Percentiles rank a stretch among this genome's conserved stretches.
phyloP scores from a whole-genome alignment of 1,140 invertebrate genomes.

The Neuroterus valhalla region DNA sequence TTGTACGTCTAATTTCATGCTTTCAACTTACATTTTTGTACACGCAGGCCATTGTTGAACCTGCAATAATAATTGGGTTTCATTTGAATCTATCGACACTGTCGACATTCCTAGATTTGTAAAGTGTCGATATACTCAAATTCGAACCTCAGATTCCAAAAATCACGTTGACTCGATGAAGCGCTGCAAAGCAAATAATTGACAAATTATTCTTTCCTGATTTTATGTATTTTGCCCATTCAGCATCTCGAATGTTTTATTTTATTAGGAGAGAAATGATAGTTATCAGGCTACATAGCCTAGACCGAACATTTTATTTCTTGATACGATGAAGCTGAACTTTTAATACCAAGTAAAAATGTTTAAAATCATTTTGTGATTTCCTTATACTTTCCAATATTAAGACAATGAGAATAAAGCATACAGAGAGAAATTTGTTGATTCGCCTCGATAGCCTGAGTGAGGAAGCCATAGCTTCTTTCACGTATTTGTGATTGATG shows the following conservation, averaged over 20 bases:
- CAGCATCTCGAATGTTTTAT: constrained; percentile 7
- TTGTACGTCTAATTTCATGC: neutral
- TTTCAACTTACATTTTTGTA: constrained; percentile 18
- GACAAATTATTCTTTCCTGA: neutral
- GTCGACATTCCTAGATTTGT: neutral
- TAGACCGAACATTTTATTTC: too few relatives aligned
- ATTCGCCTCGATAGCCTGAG: too few relatives aligned
- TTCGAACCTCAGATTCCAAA: neutral
- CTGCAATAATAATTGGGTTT: constrained; percentile 14
- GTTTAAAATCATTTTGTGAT: too few relatives aligned
- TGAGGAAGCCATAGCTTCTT: too few relatives aligned
- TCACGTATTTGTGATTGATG: too few relatives aligned
- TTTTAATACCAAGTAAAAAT: too few relatives aligned
- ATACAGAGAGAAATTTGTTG: too few relatives aligned
- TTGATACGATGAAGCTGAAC: too few relatives aligned
- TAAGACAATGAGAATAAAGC: too few relatives aligned
- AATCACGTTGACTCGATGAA: neutral
- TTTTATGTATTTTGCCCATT: neutral
- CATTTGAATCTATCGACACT: neutral
- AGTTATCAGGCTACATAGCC: neutral
- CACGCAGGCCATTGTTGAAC: neutral
- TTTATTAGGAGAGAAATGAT: neutral
- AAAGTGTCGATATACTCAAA: neutral
- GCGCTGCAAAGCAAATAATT: constrained; percentile 22
- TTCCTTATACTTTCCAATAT: too few relatives aligned